Conservation (phyloP, 2,113 vertebrate genomes). For the Micromys minutus region DNA sequence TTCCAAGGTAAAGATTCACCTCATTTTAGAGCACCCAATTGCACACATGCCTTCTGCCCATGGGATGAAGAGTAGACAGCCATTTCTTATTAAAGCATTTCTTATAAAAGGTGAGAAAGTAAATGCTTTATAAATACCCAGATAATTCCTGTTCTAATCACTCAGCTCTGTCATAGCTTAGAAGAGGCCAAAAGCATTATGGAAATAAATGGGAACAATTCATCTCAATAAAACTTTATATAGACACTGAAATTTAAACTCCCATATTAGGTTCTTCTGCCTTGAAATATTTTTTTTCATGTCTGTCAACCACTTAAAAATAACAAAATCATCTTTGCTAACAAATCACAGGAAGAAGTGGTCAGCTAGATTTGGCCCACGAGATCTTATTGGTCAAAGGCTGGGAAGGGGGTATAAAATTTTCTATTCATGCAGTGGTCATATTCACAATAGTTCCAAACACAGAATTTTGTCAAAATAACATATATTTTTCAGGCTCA, state of each 20-base stretch:
- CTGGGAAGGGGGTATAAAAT: not conserved
- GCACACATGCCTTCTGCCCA: too few species aligned
- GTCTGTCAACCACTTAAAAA: not conserved
- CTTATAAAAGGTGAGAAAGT: not conserved
- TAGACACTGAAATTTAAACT: not conserved
- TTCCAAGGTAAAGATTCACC: not conserved
- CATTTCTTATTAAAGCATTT: not conserved
- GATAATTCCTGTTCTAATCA: not conserved
- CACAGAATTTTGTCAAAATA: slow-evolving; percentile 14
- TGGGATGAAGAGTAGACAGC: not conserved
- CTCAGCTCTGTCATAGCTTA: not conserved
- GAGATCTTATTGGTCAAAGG: not conserved
- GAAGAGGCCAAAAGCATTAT: not conserved
- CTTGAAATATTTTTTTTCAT: not conserved
- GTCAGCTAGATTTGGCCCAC: not conserved
- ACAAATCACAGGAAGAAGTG: not conserved
- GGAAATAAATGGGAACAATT: not conserved
- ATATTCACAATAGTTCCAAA: not conserved
- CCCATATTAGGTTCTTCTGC: not conserved
- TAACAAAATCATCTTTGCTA: not conserved
- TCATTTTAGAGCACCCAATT: not conserved
- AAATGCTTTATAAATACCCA: not conserved
- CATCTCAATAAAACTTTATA: not conserved
- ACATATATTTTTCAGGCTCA: not conserved
- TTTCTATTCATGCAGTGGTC: not conserved